Conservation (phyloP, 2,888 invertebrate species). For the Nomada lathburiana region DNA sequence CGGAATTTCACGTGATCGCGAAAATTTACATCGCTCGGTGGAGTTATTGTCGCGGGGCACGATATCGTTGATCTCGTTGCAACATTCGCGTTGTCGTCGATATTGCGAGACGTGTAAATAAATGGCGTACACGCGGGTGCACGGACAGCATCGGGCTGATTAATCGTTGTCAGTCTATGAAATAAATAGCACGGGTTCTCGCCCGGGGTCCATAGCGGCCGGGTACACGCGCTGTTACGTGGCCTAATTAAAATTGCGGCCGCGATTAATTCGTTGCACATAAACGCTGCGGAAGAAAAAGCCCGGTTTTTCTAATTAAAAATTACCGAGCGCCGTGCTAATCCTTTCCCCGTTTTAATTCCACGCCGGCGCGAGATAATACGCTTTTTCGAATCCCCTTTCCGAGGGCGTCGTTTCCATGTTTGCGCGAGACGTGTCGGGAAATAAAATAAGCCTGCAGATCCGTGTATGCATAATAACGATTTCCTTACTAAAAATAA, state of each 20-base stretch:
- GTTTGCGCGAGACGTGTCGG: slow-evolving; percentile 12
- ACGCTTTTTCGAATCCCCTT: slow-evolving; percentile 28
- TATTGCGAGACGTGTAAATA: slow-evolving; percentile 25
- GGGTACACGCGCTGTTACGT: slow-evolving; percentile 12
- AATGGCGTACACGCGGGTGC: slow-evolving; percentile 13
- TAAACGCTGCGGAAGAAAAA: slow-evolving; percentile 27
- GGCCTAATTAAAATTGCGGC: slow-evolving; percentile 51
- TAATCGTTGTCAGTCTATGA: slow-evolving; percentile 54
- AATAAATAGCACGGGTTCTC: slow-evolving; percentile 41
- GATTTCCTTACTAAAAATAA: background rate
- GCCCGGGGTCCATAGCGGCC: background rate
- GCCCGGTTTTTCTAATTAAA: slow-evolving; percentile 53
- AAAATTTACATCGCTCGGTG: slow-evolving; percentile 31
- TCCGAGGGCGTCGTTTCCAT: slow-evolving; percentile 9
- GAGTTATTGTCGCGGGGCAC: slow-evolving; percentile 10
- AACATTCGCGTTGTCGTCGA: slow-evolving; percentile 34
- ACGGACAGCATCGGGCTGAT: slow-evolving; percentile 31
- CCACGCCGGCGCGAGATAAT: slow-evolving; percentile 20
- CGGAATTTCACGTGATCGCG: slow-evolving; percentile 42
- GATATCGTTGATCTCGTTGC: slow-evolving; percentile 10
- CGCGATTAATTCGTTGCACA: slow-evolving; percentile 51
- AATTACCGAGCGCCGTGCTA: slow-evolving; percentile 39
- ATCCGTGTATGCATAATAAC: background rate
- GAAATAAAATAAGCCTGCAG: slow-evolving; percentile 13
- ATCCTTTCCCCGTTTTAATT: slow-evolving; percentile 42